A percentile compares a stretch with the other conserved stretches of the same genome.
Evolutionary conservation across 2,113 vertebrate genomes (phyloP).

Genomic region (Arothron firmamentum): DNA sequence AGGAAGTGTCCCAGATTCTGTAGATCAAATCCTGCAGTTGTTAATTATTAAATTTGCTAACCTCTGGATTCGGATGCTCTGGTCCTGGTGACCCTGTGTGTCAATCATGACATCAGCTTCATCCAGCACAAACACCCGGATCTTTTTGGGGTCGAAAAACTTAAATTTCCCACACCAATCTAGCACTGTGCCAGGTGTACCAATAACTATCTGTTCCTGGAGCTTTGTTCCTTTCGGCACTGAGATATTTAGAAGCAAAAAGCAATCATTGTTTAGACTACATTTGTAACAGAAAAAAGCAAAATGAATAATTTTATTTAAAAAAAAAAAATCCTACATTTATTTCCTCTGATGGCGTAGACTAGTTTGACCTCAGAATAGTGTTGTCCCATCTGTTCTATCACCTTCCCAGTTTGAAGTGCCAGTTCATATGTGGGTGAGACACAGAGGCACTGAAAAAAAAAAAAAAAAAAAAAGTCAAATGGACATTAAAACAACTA

Average conservation of each 20-base stretch:
- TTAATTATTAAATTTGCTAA: slow-evolving; percentile 35
- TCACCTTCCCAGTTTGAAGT: slow-evolving; percentile 95
- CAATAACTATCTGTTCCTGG: slow-evolving; percentile 93
- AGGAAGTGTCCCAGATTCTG: neutral
- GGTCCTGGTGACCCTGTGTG: slow-evolving; percentile 96
- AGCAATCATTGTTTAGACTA: neutral
- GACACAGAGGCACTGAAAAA: slow-evolving; percentile 88
- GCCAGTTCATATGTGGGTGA: slow-evolving; percentile 96
- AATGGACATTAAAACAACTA: neutral
- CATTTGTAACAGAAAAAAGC: neutral
- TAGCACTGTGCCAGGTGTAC: slow-evolving; percentile 92
- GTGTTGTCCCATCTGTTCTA: slow-evolving; percentile 94
- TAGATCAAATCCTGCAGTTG: neutral
- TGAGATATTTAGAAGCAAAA: slow-evolving; percentile 53
- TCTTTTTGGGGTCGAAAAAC: slow-evolving; percentile 94
- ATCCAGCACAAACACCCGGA: slow-evolving; percentile 93
- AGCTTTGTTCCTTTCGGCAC: slow-evolving; percentile 89
- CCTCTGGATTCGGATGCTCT: slow-evolving; percentile 98
- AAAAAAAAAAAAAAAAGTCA: neutral
- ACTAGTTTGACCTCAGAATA: slow-evolving; percentile 89
- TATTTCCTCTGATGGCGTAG: slow-evolving; percentile 94
- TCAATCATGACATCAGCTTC: slow-evolving; percentile 98
- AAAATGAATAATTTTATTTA: neutral
- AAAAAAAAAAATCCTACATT: slow-evolving; percentile 76
- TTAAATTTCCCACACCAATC: slow-evolving; percentile 96